Evolutionary conservation across 2,888 invertebrate species (phyloP).

Genomic region (Folsomia candida): DNA sequence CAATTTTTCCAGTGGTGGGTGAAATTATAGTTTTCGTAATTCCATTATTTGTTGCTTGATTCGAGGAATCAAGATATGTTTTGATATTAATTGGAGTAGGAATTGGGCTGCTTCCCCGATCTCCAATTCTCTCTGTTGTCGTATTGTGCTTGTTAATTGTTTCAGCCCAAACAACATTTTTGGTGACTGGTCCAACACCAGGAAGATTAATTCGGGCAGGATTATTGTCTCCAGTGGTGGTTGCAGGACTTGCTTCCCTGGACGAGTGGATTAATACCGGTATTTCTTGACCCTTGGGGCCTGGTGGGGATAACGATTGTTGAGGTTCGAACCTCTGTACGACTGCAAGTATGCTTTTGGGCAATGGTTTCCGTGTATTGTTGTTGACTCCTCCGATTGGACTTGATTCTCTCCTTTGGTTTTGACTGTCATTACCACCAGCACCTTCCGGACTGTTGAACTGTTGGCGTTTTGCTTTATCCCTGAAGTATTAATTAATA

Average conservation of each 20-base stretch:
- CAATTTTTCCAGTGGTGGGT: slow-evolving; percentile 9
- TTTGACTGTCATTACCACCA: slow-evolving; percentile 16
- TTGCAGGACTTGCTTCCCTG: slow-evolving; percentile 19
- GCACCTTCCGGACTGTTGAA: slow-evolving; percentile 20
- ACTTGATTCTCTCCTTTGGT: slow-evolving; percentile 34
- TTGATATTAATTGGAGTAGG: slow-evolving; percentile 12
- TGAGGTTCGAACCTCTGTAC: slow-evolving; percentile 49
- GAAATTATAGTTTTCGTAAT: neutral
- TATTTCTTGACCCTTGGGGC: neutral
- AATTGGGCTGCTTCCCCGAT: slow-evolving; percentile 26
- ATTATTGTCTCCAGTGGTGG: slow-evolving; percentile 19
- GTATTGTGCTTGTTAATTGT: slow-evolving; percentile 38
- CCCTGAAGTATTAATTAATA: too few species aligned
- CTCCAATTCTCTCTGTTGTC: slow-evolving; percentile 33
- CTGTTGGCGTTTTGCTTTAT: slow-evolving; percentile 47
- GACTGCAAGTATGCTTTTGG: slow-evolving; percentile 50
- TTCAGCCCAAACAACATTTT: slow-evolving; percentile 47
- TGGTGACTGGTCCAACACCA: slow-evolving; percentile 38
- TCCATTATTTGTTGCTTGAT: neutral
- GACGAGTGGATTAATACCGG: neutral
- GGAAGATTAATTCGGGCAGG: slow-evolving; percentile 22
- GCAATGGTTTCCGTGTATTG: slow-evolving; percentile 39
- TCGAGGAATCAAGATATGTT: neutral
- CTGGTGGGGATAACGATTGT: slow-evolving; percentile 1
- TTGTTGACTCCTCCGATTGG: slow-evolving; percentile 24